Percentiles rank a stretch among this genome's conserved stretches.
Evolutionary conservation across 2,113 vertebrate genomes (phyloP).

Genomic region (Acanthochromis polyacanthus): DNA sequence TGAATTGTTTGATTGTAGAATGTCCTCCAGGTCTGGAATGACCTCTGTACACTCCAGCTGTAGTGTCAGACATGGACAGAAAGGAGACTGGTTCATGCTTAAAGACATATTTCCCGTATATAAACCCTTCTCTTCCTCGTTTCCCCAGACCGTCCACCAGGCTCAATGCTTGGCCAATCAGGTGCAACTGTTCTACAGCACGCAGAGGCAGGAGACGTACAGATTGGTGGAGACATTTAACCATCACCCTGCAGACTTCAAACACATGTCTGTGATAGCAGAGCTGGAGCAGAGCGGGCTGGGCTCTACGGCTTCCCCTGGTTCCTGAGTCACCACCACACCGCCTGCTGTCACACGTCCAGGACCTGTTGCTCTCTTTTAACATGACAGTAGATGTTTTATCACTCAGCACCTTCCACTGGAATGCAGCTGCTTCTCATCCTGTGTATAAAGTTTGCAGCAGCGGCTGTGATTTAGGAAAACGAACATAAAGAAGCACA

Average conservation of each 20-base stretch:
- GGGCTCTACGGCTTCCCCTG: conserved; percentile 57
- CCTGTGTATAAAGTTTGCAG: not conserved
- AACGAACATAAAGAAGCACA: not conserved
- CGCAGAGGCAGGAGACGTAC: conserved; percentile 86
- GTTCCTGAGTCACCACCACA: not conserved
- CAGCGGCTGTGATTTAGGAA: too few relatives aligned
- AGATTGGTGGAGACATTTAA: conserved; percentile 93
- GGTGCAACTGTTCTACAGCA: conserved; percentile 95
- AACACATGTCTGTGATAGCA: conserved; percentile 93
- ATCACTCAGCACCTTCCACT: not conserved
- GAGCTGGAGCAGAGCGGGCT: conserved; percentile 92
- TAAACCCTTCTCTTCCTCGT: not conserved
- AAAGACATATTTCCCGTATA: too few relatives aligned
- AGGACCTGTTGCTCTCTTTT: not conserved
- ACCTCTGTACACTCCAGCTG: not conserved
- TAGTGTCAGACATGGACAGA: not conserved
- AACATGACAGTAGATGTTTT: too few relatives aligned
- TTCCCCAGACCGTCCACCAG: conserved; percentile 88
- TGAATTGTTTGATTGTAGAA: too few relatives aligned
- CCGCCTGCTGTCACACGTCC: not conserved
- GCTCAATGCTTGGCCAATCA: conserved; percentile 96
- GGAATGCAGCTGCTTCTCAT: not conserved
- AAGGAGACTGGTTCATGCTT: not conserved
- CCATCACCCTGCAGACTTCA: conserved; percentile 91
- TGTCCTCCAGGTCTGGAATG: too few relatives aligned